Base-by-base conservation (phyloP, 2,113 vertebrate genomes). In the Sinocyclocheilus anophthalmus region DNA sequence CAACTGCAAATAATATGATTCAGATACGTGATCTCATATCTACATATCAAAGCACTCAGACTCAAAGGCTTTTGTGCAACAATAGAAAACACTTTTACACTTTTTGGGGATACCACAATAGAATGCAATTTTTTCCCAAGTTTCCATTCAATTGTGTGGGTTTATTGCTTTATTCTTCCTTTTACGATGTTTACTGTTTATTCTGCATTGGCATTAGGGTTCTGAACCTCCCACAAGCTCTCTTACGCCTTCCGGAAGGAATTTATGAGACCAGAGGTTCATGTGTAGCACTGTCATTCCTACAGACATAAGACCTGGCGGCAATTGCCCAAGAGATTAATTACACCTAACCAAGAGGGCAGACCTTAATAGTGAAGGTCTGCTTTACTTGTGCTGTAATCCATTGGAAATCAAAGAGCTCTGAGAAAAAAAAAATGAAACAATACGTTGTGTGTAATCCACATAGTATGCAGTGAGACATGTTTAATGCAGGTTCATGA, bases 401-500 rank as follows among this genome's bases (percentile, higher is more conserved):
- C 14, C 61, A 48, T 1, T 50, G 3, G 3, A 67, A 67, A 81
- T 26, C 61, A 67, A 81, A 81, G 79, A 39, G 13, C 22, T 75
- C 50, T 18, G 39, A 57, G n/a, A 76, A 3, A 33, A 33, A 33
- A 50, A 75, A 81, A 86, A 86, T 30, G 18, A 86, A 83, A 55
- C 48, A 42, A 82, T 65, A 70, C 82, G 39, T 70, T 4, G 26
- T 77, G 61, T 61, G 61, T 80, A 83, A 85, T 83, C 83, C 76
- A 55, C 59, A 50, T 48, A 78, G 82, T 45, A 89, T 89, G n/a
- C 90, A 91, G 89, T 63, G 90, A 91, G 92, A 93, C 91, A 90
- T 26, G n/a, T 78, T 91, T 92, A 93, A 93, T 84, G 90, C 86
- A 89, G 88, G 90, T 93, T 92, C 89, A 93, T 92, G 94, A 91